Evolutionary conservation across 2,888 invertebrate species (phyloP), one percentile per base, ranked within the genome.

Genomic region (Mayetiola destructor): DNA sequence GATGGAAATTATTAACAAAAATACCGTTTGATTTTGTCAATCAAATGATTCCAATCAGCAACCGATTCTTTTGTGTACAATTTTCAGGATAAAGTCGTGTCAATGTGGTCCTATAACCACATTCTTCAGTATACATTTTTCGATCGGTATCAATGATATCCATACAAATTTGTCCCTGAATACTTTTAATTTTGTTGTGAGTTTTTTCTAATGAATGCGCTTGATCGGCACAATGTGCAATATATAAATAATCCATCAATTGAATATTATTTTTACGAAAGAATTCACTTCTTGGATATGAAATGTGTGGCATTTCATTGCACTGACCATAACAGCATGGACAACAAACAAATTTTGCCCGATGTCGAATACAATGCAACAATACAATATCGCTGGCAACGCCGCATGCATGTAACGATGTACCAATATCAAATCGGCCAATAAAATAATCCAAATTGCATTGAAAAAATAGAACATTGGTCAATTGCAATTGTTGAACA

Each of bases 261-360:
- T 27, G 29, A 1, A 61, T 53, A 35, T 56, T 35, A 2, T 77
- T 66, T 39, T 66, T 62, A 23, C 70, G 73, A 63, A 83, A 83
- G 39, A 68, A 68, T n/a, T 68, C 66, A 69, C 93, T 94, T 61
- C 88, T 76, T 0, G 95, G 94, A 71, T 93, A 95, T 0, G 75
- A 74, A 53, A 94, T 74, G 62, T 84, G 80, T 63, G 88, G 83
- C 64, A 89, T 90, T 60, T 83, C 78, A 69, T 85, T 85, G 14
- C 95, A 77, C 2, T 85, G 84, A 1, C 95, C 95, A 72, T 95
- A 95, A 68, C 95, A 95, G 69, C 96, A 96, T 0, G 95, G 95
- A 66, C 91, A 92, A 56, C 89, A 78, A 1, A 93, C 85, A 75
- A 95, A 93, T 61, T 84, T 79, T 0, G 94, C 93, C 58, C 77